Evolutionary conservation across 2,888 invertebrate genomes (phyloP).

Genomic region (Rotaria sp.): DNA sequence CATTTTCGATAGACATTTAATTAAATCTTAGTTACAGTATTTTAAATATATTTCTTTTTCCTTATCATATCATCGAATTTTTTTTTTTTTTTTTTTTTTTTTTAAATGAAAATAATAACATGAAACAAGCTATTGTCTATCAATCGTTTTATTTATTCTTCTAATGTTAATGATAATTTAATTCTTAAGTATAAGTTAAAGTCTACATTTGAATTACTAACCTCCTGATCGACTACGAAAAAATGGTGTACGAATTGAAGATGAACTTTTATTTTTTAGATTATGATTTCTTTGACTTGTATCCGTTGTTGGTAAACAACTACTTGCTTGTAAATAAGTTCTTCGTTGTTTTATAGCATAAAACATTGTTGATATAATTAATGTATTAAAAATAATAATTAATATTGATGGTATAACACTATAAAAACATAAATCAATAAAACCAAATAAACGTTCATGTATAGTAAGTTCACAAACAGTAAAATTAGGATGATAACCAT

Average conservation of each 20-base stretch:
- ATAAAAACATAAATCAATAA: background rate
- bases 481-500: background rate
- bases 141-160: too few species aligned
- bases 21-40: too few species aligned
- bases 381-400: background rate
- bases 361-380: background rate
- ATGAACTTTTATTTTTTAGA: background rate
- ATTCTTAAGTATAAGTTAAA: too few species aligned
- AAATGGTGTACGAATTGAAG: background rate
- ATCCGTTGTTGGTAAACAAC: background rate
- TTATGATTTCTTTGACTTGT: background rate
- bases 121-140: too few species aligned
- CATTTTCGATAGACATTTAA: too few species aligned
- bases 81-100: too few species aligned
- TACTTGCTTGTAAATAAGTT: slow-evolving; percentile 17
- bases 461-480: background rate
- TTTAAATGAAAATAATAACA: too few species aligned
- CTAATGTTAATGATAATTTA: too few species aligned
- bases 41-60: too few species aligned
- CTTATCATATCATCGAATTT: too few species aligned
- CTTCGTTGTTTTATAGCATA: background rate
- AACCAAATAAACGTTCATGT: background rate
- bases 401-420: background rate
- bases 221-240: background rate
- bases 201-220: background rate